A percentile compares a stretch with the other conserved stretches of the same genome.
These are phyloP conservation scores for Podotricha telesiphe DNA, from an alignment of 2,888 invertebrate species.

Conservation along the genomic window DNA sequence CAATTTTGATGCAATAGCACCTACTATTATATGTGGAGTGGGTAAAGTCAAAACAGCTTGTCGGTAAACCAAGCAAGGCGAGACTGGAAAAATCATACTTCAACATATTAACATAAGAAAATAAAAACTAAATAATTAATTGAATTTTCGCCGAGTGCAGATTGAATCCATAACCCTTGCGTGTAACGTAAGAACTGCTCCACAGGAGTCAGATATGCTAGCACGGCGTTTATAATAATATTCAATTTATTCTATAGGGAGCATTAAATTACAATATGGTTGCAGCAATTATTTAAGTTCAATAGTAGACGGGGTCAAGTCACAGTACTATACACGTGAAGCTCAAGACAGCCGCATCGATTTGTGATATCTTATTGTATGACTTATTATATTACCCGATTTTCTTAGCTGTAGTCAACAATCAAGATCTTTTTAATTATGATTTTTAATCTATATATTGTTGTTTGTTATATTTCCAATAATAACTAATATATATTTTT, in stretches of 20 bases:
- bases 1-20: no score
- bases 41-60: no score
- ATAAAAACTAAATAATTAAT: not conserved
- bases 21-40: no score
- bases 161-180: not conserved
- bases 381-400: no score
- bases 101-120: no score
- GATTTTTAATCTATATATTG: no score
- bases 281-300: slow-evolving; percentile 25
- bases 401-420: slow-evolving; percentile 1
- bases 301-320: slow-evolving; percentile 22
- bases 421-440: not conserved
- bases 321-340: slow-evolving; percentile 24
- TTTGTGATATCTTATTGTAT: slow-evolving; percentile 25
- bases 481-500: no score
- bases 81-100: no score
- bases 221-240: slow-evolving; percentile 4
- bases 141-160: not conserved
- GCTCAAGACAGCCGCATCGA: slow-evolving; percentile 21
- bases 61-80: no score
- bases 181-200: not conserved
- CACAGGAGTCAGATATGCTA: not conserved
- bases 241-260: not conserved
- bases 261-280: slow-evolving; percentile 17
- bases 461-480: no score